Conservation (phyloP, 2,113 vertebrate species). For the Forbesichthys agassizii region DNA sequence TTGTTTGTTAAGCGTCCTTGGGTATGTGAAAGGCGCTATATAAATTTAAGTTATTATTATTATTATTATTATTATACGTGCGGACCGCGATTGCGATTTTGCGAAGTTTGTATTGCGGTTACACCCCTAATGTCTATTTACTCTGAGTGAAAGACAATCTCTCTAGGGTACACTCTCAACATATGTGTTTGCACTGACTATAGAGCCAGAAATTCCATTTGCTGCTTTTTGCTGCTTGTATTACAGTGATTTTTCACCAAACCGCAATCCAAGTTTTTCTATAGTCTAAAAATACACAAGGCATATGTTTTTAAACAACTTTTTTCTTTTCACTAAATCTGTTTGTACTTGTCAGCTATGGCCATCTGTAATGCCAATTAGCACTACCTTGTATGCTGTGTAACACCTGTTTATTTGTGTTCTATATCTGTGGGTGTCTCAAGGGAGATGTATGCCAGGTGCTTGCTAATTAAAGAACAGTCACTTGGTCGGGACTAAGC, state of each 20-base stretch:
- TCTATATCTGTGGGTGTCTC: conserved; percentile 49
- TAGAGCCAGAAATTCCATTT: too few relatives aligned
- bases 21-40: too few relatives aligned
- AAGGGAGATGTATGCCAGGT: conserved; percentile 60
- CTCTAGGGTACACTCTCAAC: too few relatives aligned
- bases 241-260: neutral
- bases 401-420: conserved; percentile 69
- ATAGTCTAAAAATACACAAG: neutral
- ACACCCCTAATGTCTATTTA: too few relatives aligned
- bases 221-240: too few relatives aligned
- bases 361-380: conserved; percentile 64
- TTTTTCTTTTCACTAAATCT: conserved; percentile 4
- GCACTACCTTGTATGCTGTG: conserved; percentile 31
- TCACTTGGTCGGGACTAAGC: conserved; percentile 34
- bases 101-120: too few relatives aligned
- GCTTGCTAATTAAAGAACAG: conserved; percentile 53
- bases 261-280: neutral
- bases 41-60: too few relatives aligned
- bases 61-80: too few relatives aligned
- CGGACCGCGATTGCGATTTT: too few relatives aligned
- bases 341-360: conserved; percentile 33
- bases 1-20: too few relatives aligned
- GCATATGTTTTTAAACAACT: neutral
- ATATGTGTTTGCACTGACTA: too few relatives aligned
- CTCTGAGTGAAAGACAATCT: too few relatives aligned